Percentiles rank a stretch among this genome's conserved stretches.
These are phyloP conservation scores for Lithodes maja DNA, from an alignment of 2,888 invertebrate genomes.

Conservation along the genomic window DNA sequence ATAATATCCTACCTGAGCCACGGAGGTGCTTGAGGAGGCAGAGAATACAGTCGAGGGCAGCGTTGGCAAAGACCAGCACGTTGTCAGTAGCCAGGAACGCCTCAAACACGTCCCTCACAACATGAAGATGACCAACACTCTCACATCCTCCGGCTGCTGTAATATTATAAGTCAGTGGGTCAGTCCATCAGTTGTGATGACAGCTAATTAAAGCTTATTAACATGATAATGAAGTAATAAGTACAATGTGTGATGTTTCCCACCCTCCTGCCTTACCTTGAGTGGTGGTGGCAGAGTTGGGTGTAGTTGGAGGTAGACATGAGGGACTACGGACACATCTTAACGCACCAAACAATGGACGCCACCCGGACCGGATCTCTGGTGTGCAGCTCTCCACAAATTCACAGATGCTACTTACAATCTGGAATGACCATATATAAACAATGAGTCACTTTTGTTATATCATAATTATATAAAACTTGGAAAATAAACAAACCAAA, in stretches of 20 bases:
- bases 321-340: conserved; percentile 82
- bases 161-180: too few relatives aligned
- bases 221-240: too few relatives aligned
- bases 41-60: conserved; percentile 93
- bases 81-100: conserved; percentile 95
- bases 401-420: conserved; percentile 95
- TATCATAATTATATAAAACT: too few relatives aligned
- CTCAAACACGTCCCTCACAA: conserved; percentile 88
- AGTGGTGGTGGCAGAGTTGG: neutral
- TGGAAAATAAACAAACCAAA: too few relatives aligned
- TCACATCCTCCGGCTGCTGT: conserved; percentile 20
- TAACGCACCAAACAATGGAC: conserved; percentile 94
- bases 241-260: too few relatives aligned
- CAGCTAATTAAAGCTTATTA: too few relatives aligned
- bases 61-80: conserved; percentile 93
- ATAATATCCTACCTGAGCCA: conserved; percentile 77
- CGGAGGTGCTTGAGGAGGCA: conserved; percentile 87
- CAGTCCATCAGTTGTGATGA: too few relatives aligned
- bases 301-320: conserved; percentile 38
- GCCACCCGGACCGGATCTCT: conserved; percentile 96
- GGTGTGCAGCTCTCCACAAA: conserved; percentile 95
- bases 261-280: too few relatives aligned
- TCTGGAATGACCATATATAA: conserved; percentile 77
- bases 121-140: conserved; percentile 73
- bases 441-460: too few relatives aligned